Evolutionary conservation across 2,888 invertebrate species (phyloP).

Genomic region (Eristalinus aeneus): DNA sequence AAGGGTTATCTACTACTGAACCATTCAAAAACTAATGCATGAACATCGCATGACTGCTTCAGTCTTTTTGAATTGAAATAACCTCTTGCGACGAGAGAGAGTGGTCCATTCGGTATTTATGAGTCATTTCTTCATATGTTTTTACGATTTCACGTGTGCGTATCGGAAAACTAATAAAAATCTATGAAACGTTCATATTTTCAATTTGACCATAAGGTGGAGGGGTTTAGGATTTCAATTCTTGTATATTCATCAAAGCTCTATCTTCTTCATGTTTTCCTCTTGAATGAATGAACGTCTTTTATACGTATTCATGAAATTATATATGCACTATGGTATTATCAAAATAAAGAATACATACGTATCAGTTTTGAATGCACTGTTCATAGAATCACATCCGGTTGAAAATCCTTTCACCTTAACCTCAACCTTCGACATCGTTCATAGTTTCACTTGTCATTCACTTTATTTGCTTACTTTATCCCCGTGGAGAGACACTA

Average conservation of each 20-base stretch:
- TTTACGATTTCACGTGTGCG: not conserved
- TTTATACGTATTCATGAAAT: not conserved
- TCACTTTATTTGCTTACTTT: constrained; percentile 8
- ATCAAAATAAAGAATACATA: not conserved
- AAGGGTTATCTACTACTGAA: not conserved
- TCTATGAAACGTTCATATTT: not conserved
- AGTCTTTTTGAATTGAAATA: not conserved
- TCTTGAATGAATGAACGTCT: not conserved
- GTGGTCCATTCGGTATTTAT: not conserved
- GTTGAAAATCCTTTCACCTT: not conserved
- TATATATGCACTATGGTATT: not conserved
- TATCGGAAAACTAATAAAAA: not conserved
- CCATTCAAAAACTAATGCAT: not conserved
- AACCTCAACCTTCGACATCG: not conserved
- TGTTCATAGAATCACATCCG: not conserved
- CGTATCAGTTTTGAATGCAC: not conserved
- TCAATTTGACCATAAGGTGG: not conserved
- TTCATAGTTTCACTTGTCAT: not conserved
- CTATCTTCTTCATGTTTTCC: not conserved
- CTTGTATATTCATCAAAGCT: not conserved
- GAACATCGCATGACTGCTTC: not conserved
- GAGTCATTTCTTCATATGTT: not conserved
- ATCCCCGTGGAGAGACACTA: constrained; percentile 17
- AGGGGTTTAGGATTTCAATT: not conserved
- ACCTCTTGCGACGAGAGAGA: not conserved